phyloP scores from a whole-genome alignment of 2,888 invertebrate species.

The Tholera decimalis region DNA sequence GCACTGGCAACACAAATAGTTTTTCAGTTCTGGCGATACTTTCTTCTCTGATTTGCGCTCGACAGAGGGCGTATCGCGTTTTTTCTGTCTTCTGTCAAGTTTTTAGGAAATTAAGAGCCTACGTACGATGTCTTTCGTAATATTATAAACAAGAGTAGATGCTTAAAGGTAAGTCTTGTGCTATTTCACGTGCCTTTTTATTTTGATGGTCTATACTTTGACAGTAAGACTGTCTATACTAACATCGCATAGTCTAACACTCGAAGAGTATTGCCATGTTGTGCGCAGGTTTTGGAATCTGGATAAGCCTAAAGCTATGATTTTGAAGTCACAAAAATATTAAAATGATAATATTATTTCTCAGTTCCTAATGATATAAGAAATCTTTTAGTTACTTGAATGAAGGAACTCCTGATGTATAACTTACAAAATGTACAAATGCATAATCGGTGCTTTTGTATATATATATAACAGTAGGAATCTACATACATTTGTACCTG shows the following conservation, averaged over 20 bases:
- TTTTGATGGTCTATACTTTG: background rate
- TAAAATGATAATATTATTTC: background rate
- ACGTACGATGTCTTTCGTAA: conserved; percentile 18
- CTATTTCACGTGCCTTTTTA: background rate
- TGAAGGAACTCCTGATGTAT: background rate
- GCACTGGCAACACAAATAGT: conserved; percentile 66
- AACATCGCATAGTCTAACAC: background rate
- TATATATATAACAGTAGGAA: too few species aligned
- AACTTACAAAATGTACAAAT: background rate
- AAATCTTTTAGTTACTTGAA: background rate
- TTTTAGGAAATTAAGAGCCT: conserved; percentile 5
- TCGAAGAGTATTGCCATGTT: conserved; percentile 46
- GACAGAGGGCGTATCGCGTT: conserved; percentile 66
- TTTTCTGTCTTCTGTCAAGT: conserved; percentile 47
- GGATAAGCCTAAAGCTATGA: background rate
- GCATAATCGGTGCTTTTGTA: too few species aligned
- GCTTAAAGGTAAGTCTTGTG: conserved; percentile 32
- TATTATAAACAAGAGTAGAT: background rate
- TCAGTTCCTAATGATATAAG: background rate
- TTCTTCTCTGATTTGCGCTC: conserved; percentile 6
- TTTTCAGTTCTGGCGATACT: conserved; percentile 80
- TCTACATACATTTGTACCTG: background rate
- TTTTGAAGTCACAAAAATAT: background rate
- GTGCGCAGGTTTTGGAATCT: conserved; percentile 4
- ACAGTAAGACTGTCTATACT: background rate